Evolutionary conservation across 1,140 invertebrate species (phyloP), one percentile per base, ranked within the genome.

Genomic region (Homarus americanus): DNA sequence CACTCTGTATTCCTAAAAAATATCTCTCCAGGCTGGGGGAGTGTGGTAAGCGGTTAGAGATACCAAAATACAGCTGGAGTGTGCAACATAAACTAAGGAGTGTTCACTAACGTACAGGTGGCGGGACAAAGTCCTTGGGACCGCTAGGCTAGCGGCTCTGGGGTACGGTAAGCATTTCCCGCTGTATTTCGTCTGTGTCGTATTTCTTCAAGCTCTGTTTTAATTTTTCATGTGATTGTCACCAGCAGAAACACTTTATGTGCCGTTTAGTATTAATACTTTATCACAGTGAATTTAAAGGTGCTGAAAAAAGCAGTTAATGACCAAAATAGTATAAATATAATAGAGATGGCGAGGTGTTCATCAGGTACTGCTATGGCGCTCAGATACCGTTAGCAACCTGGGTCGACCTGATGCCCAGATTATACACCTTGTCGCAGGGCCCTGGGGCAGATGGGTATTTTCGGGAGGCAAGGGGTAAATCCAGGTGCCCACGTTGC

Each of bases 121-220:
- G 78, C 78, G 89, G 89, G 82, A 91, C 89, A 91, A 85, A 85
- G 89, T 91, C 89, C 89, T 91, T 91, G 89, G 83, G 82, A 91
- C 89, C 89, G 89, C 89, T 91, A 91, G 89, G 38, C 66, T 91
- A 91, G 89, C 89, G 89, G 89, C 66, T 85, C 89, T 44, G 38
- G 86, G 72, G 69, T 82, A 53, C 82, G 76, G 44, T 44, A 63
- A 24, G 69, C 7, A 36, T 69, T 78, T 91, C 73, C 83, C 89
- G 66, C 73, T 72, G 38, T n/a, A 63, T 66, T 91, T 91, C 89
- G 89, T 66, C 28, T 38, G 17, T 85, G 85, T 91, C 82, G 83
- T 83, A 72, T 41, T 76, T 76, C 73, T 84, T 83, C 69, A 83
- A 20, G 15, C 44, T 32, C 28, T 24, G 32, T 72, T 73, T 32